A percentile compares a stretch with the other conserved stretches of the same genome.
Conservation (phyloP, 2,113 vertebrate species). For the Fulica atra region DNA sequence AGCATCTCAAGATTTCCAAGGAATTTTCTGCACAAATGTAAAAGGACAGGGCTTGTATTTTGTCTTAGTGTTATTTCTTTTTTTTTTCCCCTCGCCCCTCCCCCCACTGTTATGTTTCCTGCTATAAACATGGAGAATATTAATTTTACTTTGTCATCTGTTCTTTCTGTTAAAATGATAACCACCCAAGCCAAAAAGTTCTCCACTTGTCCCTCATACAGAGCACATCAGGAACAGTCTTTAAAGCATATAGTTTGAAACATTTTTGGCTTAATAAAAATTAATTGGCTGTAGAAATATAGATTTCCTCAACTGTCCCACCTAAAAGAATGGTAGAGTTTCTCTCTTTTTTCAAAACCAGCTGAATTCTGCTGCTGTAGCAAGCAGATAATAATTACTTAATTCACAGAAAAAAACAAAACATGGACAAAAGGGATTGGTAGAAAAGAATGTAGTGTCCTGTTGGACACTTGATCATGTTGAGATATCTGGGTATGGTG, state of each 20-base stretch:
- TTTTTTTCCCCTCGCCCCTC: not conserved
- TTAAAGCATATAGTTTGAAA: not conserved
- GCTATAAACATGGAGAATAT: not conserved
- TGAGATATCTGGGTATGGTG: not conserved
- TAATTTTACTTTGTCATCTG: not conserved
- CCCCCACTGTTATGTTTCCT: not conserved
- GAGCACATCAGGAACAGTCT: not conserved
- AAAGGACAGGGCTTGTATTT: not conserved
- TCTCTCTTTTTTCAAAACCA: not conserved
- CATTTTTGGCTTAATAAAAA: not conserved
- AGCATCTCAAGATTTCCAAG: not conserved
- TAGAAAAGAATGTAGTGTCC: not conserved
- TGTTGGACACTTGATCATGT: not conserved
- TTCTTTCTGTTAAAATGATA: not conserved
- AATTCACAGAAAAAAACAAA: not conserved
- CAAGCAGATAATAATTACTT: not conserved
- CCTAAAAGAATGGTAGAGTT: not conserved
- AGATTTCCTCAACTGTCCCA: not conserved
- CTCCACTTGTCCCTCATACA: accelerated
- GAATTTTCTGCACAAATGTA: not conserved
- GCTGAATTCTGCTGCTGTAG: not conserved
- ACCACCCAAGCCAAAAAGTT: not conserved
- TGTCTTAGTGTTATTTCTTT: not conserved
- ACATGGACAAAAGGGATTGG: not conserved
- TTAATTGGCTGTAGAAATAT: not conserved